phyloP scores from a whole-genome alignment of 2,797 vertebrate genomes.

The Periophthalmus magnuspinnatus region DNA sequence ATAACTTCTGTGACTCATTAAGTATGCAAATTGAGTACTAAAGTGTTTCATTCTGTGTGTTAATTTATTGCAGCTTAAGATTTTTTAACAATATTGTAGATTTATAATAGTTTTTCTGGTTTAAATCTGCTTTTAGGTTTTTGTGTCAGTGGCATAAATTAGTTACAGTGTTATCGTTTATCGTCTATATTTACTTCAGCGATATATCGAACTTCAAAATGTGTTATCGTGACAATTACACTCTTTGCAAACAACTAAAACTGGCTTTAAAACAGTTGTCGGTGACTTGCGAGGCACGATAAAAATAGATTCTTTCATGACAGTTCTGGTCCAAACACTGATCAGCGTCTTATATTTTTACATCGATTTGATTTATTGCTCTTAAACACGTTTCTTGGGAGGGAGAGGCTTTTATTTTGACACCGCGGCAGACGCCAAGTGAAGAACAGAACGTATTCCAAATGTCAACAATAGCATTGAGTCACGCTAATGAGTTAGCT shows the following conservation, averaged over 20 bases:
- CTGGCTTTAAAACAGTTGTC: neutral
- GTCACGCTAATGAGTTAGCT: slow-evolving; percentile 31
- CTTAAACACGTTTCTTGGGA: neutral
- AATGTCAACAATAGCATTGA: slow-evolving; percentile 38
- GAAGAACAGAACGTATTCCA: slow-evolving; percentile 8
- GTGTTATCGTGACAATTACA: too few relatives aligned
- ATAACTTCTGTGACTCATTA: too few relatives aligned
- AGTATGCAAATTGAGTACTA: too few relatives aligned
- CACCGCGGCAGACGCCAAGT: neutral
- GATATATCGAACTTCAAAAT: too few relatives aligned
- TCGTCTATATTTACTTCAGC: too few relatives aligned
- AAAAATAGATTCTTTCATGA: neutral
- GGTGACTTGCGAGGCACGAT: neutral
- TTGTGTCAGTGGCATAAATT: too few relatives aligned
- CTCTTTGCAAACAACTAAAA: neutral
- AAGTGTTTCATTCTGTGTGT: too few relatives aligned
- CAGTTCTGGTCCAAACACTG: neutral
- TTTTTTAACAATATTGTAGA: too few relatives aligned
- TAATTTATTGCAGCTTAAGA: too few relatives aligned
- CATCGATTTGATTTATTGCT: neutral
- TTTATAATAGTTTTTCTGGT: too few relatives aligned
- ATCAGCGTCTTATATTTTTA: slow-evolving; percentile 1
- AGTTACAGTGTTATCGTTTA: too few relatives aligned
- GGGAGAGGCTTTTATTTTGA: slow-evolving; percentile 12
- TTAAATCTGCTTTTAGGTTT: too few relatives aligned